Base-by-base conservation (phyloP, 2,113 vertebrate species). In the Origma solitaria region DNA sequence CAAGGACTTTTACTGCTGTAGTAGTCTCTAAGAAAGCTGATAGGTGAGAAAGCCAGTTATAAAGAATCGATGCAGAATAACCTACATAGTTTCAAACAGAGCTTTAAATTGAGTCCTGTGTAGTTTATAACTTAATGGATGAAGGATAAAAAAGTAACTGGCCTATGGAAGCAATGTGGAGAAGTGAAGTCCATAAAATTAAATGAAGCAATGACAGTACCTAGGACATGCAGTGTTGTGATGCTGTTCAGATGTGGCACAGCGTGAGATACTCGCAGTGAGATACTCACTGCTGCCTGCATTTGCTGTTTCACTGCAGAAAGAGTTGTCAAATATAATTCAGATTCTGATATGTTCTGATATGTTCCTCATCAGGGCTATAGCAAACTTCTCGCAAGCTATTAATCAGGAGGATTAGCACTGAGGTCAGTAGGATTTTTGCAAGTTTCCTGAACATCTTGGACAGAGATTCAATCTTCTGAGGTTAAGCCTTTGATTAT, bases 401-500 rank as follows among this genome's bases (percentile, higher is more conserved):
- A 2, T 56, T 87, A 38, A 85, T 86, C 38, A 42, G 22, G 19
- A 61, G 50, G 11, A 76, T 50, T 69, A 75, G 76, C 33, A 58
- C 30, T 70, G 62, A 88, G 58, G 35, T 79, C 82, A 82, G 23
- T 19, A 38, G 81, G 42, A 50, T 54, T 90, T 84, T 87, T 64
- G 37, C 25, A 72, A 23, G 42, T 91, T 91, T 81, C 53, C 37
- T 58, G 60, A 75, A 80, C 40, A 71, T 78, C n/a, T 51, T 78
- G 37, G 69, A 38, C 56, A 60, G 77, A 81, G 37, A 49, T 53
- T 72, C 35, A 42, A 0, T 58, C 70, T 90, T 38, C 42, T 65
- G 61, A 79, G 50, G 45, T 82, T 91, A 86, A 84, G 56, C 40
- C 18, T 91, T 84, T 91, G 33, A 37, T 85, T 87, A 35, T 76